These are phyloP conservation scores for Andrena fulva DNA, from an alignment of 2,888 invertebrate species.

Conservation along the genomic window DNA sequence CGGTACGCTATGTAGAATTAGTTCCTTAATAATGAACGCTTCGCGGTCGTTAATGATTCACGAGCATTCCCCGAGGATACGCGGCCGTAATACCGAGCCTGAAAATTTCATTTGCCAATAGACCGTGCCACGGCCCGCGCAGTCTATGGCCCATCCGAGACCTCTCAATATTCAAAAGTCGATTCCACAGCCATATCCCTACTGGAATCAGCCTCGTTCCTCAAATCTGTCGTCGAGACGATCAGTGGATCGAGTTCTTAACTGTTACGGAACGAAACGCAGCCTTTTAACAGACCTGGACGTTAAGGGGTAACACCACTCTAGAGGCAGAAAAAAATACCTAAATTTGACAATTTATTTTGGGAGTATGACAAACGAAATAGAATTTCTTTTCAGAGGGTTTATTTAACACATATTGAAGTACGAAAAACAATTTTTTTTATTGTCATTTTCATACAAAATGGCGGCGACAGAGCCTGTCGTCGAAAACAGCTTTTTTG, in stretches of 20 bases:
- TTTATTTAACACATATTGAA: no score
- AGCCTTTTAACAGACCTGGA: not conserved
- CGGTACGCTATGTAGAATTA: constrained; percentile 54
- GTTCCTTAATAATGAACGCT: constrained; percentile 63
- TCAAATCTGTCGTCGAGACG: constrained; percentile 17
- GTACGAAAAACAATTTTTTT: no score
- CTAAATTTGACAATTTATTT: no score
- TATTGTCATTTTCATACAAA: no score
- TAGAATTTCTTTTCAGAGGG: no score
- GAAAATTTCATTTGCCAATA: constrained; percentile 63
- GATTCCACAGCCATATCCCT: not conserved
- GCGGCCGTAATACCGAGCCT: constrained; percentile 34
- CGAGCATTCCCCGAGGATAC: constrained; percentile 42
- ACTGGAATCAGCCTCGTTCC: constrained; percentile 23
- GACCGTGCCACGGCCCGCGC: constrained; percentile 7
- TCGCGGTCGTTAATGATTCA: constrained; percentile 54
- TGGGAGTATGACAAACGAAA: no score
- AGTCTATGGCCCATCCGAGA: constrained; percentile 29
- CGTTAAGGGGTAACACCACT: no score
- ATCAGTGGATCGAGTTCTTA: constrained; percentile 1
- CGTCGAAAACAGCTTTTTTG: no score
- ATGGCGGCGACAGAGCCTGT: no score
- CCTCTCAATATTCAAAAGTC: constrained; percentile 46
- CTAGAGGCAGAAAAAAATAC: no score
- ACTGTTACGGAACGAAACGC: not conserved